These are phyloP conservation scores for Caiman crocodilus DNA, from an alignment of 2,797 vertebrate species.

Conservation along the genomic window DNA sequence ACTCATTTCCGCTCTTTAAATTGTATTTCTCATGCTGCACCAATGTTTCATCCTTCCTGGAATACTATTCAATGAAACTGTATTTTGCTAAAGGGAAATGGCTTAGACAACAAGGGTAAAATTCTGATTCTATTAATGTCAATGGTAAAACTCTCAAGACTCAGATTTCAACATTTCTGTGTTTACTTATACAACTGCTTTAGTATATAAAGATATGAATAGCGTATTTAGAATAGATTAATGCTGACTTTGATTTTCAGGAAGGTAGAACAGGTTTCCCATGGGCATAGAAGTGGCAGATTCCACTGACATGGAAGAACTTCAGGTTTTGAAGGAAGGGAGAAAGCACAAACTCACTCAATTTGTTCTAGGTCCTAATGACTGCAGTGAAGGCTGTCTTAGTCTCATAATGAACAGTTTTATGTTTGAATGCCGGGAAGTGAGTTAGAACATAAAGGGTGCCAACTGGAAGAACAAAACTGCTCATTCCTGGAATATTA, in stretches of 20 bases:
- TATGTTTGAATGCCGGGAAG: neutral
- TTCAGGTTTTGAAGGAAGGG: neutral
- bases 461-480: neutral
- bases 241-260: neutral
- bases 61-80: slow-evolving; percentile 12
- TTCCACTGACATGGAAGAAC: neutral
- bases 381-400: neutral
- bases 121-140: neutral
- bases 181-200: neutral
- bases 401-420: neutral
- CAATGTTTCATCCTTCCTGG: neutral
- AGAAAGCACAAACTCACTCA: neutral
- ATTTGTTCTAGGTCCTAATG: neutral
- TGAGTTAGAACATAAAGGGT: neutral
- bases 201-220: neutral
- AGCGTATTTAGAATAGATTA: slow-evolving; percentile 28
- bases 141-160: neutral
- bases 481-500: neutral
- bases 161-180: neutral
- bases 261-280: neutral
- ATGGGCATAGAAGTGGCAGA: neutral
- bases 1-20: slow-evolving; percentile 66
- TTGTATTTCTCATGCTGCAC: slow-evolving; percentile 22
- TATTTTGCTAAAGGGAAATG: neutral
- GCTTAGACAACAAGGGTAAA: neutral